Evolutionary conservation across 2,888 invertebrate genomes (phyloP).

Genomic region (Quadroppia sp.): DNA sequence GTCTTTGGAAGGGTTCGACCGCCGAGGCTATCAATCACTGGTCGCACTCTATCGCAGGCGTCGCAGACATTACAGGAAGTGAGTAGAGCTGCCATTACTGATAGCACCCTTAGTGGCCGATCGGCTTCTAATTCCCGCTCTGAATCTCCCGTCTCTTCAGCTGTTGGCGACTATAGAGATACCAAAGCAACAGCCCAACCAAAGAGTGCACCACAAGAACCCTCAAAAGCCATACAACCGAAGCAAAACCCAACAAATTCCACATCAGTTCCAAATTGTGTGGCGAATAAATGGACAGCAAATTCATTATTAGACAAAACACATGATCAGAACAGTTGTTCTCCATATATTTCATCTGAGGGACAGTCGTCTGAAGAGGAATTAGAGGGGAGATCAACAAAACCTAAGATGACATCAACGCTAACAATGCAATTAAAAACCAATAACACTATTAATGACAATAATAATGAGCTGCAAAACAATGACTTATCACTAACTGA

Average conservation of each 20-base stretch:
- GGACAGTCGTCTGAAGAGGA: constrained; percentile 35
- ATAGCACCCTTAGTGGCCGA: constrained; percentile 29
- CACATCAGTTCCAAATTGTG: constrained; percentile 18
- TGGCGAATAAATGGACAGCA: constrained; percentile 28
- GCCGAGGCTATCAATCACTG: constrained; percentile 27
- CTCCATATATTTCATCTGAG: constrained; percentile 18
- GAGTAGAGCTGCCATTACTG: constrained; percentile 20
- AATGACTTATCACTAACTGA: constrained; percentile 31
- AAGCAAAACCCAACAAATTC: constrained; percentile 9
- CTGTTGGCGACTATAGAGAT: constrained; percentile 18
- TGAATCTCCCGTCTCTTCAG: constrained; percentile 35
- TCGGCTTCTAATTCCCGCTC: constrained; percentile 37
- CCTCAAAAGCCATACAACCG: background rate
- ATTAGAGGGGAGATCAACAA: constrained; percentile 1
- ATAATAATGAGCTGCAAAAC: background rate
- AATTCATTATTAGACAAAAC: constrained; percentile 6
- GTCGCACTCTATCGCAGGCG: constrained; percentile 34
- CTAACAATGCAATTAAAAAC: constrained; percentile 24
- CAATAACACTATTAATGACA: background rate
- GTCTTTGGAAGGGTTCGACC: constrained; percentile 40
- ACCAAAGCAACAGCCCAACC: constrained; percentile 3
- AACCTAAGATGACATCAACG: background rate
- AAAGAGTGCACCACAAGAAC: constrained; percentile 7
- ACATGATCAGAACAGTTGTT: constrained; percentile 6
- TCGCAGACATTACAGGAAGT: constrained; percentile 26